Evolutionary conservation across 2,797 vertebrate genomes (phyloP).

Genomic region (Ataeniobius toweri): DNA sequence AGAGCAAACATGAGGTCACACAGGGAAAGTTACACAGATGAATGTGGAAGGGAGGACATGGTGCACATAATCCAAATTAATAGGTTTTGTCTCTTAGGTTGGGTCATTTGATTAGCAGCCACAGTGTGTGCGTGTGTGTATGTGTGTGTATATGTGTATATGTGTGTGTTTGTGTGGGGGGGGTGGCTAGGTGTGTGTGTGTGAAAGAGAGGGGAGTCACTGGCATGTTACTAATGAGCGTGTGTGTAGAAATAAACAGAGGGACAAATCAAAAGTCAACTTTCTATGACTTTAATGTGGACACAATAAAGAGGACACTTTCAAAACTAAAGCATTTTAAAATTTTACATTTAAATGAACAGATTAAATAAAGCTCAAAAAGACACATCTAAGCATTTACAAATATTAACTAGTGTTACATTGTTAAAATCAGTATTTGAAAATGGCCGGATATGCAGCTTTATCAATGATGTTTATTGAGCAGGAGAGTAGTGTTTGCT

Average conservation of each 20-base stretch:
- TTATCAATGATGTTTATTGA: conserved; percentile 76
- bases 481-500: conserved; percentile 73
- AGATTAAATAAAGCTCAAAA: neutral
- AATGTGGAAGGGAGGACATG: conserved; percentile 32
- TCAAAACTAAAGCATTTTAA: neutral
- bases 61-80: conserved; percentile 48
- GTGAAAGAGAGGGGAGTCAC: conserved; percentile 4
- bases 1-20: conserved; percentile 39
- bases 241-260: conserved; percentile 21
- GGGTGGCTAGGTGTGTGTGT: conserved; percentile 7
- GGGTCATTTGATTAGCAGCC: conserved; percentile 42
- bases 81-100: conserved; percentile 46
- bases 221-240: conserved; percentile 21
- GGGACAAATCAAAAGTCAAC: conserved; percentile 23
- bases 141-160: neutral
- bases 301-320: neutral
- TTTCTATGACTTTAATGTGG: conserved; percentile 55
- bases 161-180: conserved; percentile 23
- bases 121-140: neutral
- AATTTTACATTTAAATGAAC: neutral
- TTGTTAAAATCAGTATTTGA: conserved; percentile 28
- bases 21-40: conserved; percentile 28
- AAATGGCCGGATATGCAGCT: conserved; percentile 52
- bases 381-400: conserved; percentile 9
- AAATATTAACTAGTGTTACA: neutral